Evolutionary conservation across 2,797 vertebrate genomes (phyloP).

Genomic region (Hipposideros larvatus): DNA sequence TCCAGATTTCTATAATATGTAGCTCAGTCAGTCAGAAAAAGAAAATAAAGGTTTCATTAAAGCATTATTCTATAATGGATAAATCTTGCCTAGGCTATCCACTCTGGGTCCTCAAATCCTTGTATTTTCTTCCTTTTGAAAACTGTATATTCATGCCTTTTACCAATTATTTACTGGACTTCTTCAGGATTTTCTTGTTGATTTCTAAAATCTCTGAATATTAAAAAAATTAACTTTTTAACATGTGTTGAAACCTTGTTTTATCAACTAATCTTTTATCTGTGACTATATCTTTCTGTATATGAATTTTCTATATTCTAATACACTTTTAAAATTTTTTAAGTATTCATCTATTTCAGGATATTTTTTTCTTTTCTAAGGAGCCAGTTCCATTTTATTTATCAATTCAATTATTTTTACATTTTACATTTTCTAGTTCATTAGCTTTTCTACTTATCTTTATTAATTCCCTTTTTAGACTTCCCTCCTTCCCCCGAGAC

Average conservation of each 20-base stretch:
- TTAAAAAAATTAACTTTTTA: constrained; percentile 17
- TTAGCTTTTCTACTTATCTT: constrained; percentile 20
- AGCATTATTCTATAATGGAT: not conserved
- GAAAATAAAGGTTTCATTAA: not conserved
- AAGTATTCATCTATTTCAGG: not conserved
- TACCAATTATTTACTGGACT: not conserved
- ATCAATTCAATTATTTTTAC: constrained; percentile 33
- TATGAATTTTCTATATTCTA: not conserved
- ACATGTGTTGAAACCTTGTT: not conserved
- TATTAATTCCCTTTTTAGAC: not conserved
- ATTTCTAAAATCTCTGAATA: constrained; percentile 21
- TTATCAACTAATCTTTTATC: not conserved
- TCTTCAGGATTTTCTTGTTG: not conserved
- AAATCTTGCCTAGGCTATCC: not conserved
- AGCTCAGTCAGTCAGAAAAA: not conserved
- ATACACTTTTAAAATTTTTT: not conserved
- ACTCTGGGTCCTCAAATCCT: not conserved
- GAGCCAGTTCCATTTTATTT: not conserved
- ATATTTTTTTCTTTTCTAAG: not conserved
- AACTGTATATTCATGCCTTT: not conserved
- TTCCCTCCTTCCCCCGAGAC: not conserved
- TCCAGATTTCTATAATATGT: not conserved
- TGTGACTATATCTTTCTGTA: not conserved
- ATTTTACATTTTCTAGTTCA: constrained; percentile 53
- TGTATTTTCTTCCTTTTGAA: not conserved